These are phyloP conservation scores for Xyrauchen texanus DNA, from an alignment of 2,113 vertebrate genomes.

Conservation along the genomic window DNA sequence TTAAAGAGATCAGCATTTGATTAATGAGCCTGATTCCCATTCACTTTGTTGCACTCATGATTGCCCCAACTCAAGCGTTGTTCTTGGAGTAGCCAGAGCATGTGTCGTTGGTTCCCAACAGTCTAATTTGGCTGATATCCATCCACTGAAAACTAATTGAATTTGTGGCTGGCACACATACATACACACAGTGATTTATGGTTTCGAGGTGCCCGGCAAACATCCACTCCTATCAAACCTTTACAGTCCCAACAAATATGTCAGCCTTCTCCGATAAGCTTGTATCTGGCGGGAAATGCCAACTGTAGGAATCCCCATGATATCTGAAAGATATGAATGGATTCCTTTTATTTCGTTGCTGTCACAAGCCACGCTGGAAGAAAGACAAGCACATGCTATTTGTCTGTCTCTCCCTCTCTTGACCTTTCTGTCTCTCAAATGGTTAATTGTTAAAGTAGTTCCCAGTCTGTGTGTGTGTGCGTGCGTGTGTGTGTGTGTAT, in stretches of 20 bases:
- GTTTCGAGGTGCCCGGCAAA: neutral
- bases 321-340: slow-evolving; percentile 1
- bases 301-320: neutral
- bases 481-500: slow-evolving; percentile 2
- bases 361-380: neutral
- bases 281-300: neutral
- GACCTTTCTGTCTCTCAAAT: neutral
- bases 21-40: neutral
- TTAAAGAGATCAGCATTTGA: neutral
- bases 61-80: neutral
- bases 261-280: neutral
- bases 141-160: slow-evolving; percentile 56
- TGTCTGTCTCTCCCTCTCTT: neutral
- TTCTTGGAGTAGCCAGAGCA: slow-evolving; percentile 26
- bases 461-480: slow-evolving; percentile 7
- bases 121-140: slow-evolving; percentile 46
- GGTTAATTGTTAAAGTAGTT: slow-evolving; percentile 21
- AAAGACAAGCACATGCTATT: neutral
- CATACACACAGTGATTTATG: neutral
- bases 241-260: neutral
- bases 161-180: slow-evolving; percentile 33
- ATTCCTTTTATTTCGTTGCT: neutral
- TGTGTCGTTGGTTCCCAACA: neutral
- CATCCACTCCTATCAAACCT: neutral
- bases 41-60: neutral